Evolutionary conservation across 2,113 vertebrate genomes (phyloP).

Genomic region (Albula glossodonta): DNA sequence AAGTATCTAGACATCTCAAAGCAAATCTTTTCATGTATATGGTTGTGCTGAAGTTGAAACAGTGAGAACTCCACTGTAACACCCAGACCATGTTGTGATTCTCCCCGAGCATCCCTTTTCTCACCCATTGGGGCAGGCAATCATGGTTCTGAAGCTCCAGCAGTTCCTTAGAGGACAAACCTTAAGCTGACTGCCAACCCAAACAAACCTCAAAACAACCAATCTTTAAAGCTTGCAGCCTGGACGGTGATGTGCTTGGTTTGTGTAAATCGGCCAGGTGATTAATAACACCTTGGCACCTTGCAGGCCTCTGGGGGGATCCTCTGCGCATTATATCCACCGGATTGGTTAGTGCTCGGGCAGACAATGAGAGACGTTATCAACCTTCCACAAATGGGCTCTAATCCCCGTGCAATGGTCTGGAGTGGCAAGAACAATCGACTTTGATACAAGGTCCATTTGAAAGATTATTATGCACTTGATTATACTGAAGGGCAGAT

Average conservation of each 20-base stretch:
- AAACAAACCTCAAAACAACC: not conserved
- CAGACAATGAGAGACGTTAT: conserved; percentile 25
- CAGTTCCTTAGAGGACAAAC: not conserved
- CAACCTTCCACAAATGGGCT: conserved; percentile 28
- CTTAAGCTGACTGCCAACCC: not conserved
- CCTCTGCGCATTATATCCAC: conserved; percentile 40
- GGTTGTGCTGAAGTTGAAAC: not conserved
- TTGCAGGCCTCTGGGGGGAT: conserved; percentile 16
- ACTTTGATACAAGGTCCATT: conserved; percentile 21
- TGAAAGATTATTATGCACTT: conserved; percentile 26
- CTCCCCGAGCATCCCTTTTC: not conserved
- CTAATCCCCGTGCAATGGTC: conserved; percentile 26
- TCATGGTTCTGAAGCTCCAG: not conserved
- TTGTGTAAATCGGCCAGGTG: conserved; percentile 40
- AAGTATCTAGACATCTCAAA: not conserved
- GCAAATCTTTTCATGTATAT: not conserved
- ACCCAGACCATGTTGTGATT: not conserved
- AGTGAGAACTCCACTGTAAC: not conserved
- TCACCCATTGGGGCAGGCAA: not conserved
- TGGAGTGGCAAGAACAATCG: conserved; percentile 27
- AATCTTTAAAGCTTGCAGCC: not conserved
- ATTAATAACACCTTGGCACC: conserved; percentile 35
- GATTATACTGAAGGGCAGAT: conserved; percentile 16
- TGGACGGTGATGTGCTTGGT: not conserved
- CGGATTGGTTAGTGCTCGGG: not conserved